Percentiles rank a stretch among this genome's conserved stretches.
phyloP scores from a whole-genome alignment of 2,797 vertebrate species.

The Acestrorhynchus altus region DNA sequence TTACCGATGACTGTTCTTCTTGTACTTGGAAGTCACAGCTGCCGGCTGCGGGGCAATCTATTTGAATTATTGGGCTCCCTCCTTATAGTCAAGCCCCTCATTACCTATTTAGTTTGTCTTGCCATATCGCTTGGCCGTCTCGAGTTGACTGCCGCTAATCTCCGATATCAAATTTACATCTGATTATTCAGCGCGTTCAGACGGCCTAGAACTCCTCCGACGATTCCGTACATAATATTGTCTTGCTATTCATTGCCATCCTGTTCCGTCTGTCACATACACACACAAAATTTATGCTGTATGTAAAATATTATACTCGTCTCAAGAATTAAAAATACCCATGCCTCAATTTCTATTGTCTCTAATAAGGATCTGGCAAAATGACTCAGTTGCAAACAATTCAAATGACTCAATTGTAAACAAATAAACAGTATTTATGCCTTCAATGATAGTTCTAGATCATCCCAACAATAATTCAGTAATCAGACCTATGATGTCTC shows the following conservation, averaged over 20 bases:
- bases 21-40: constrained; percentile 71
- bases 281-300: background rate
- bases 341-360: background rate
- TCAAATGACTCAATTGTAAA: background rate
- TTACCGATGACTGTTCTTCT: constrained; percentile 84
- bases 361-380: background rate
- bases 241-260: background rate
- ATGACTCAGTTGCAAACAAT: background rate
- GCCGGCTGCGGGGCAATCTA: constrained; percentile 55
- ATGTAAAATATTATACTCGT: constrained; percentile 4
- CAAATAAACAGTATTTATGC: background rate
- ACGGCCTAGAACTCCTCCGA: constrained; percentile 16
- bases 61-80: constrained; percentile 42
- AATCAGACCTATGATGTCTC: too few species aligned
- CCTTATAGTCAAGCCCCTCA: constrained; percentile 51
- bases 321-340: background rate
- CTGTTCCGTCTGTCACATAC: background rate
- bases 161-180: constrained; percentile 49
- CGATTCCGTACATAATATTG: background rate
- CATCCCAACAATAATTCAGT: constrained; percentile 4
- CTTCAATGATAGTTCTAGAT: background rate
- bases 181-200: constrained; percentile 21
- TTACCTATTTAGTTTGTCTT: constrained; percentile 57
- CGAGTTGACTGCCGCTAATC: constrained; percentile 41
- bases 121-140: constrained; percentile 44